Evolutionary conservation across 2,888 invertebrate genomes (phyloP), one percentile per base, ranked within the genome.

Genomic region (Leucophora obtusa): DNA sequence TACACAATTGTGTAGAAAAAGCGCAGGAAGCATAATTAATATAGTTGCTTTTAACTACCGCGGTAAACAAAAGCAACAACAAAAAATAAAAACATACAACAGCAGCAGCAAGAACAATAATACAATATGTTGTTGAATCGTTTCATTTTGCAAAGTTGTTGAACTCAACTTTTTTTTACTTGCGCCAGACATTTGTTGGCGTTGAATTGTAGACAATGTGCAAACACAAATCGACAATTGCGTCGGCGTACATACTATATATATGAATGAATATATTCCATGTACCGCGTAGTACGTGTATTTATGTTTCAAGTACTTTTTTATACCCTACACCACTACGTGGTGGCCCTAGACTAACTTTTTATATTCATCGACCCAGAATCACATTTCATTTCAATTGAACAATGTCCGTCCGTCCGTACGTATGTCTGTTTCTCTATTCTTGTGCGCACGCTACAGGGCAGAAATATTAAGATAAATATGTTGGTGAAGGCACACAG

Each of bases 21-120:
- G 69, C 62, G 51, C 82, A 79, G 79, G 82, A 83, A 81, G 79
- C 76, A 82, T 80, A 80, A 80, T 82, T 82, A 82, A 82, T 82
- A 79, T 51, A 62, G 65, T 72, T 70, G 47, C 65, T 66, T 60
- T 79, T 28, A 60, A 79, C 53, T 59, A 65, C 63, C 38, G 63
- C 53, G 51, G 14, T 51, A 69, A 43, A 58, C 9, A 28, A 71
- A n/a, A 11, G 15, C 43, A 47, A 60, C 43, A 53, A 28, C 15
- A 38, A 35, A 38, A 70, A 62, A 9, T 18, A 28, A 4, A 28
- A 28, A 56, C 43, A 35, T 17, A 10, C 33, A 1, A 47, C 2
- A 5, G 21, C 24, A 59, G 50, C 56, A 51, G 51, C 54, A 21
- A 3, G 69, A 62, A 56, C 21, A 17, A 35, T 60, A 54, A 28